Percentiles rank a stretch among this genome's conserved stretches.
Conservation (phyloP, 2,797 vertebrate genomes). For the Gobionotothen gibberifrons region DNA sequence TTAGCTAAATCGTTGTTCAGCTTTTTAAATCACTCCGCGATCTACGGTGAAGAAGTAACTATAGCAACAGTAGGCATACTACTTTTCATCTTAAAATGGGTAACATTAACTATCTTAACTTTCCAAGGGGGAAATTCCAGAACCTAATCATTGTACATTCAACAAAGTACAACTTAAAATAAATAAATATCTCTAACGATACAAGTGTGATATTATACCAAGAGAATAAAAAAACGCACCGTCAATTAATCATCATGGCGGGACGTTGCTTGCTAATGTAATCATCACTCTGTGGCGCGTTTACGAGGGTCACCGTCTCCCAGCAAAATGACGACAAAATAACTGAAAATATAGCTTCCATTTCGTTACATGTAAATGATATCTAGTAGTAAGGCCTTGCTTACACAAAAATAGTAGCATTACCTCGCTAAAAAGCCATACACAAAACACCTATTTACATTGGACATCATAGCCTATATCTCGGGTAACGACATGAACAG, state of each 20-base stretch:
- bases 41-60: conserved; percentile 9
- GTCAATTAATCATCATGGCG: neutral
- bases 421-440: neutral
- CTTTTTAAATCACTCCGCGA: neutral
- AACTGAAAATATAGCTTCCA: neutral
- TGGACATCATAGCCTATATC: no score
- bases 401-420: no score
- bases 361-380: no score
- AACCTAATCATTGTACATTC: neutral
- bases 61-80: conserved; percentile 7
- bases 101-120: neutral
- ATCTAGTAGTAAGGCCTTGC: neutral
- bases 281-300: neutral
- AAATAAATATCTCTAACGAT: neutral
- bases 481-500: no score
- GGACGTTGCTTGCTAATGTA: neutral
- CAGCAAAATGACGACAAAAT: neutral
- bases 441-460: no score
- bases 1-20: neutral
- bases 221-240: neutral
- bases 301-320: neutral
- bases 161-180: neutral
- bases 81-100: neutral
- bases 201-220: neutral
- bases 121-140: neutral